Conservation (phyloP, 2,113 vertebrate species). For the Donacobius atricapilla region DNA sequence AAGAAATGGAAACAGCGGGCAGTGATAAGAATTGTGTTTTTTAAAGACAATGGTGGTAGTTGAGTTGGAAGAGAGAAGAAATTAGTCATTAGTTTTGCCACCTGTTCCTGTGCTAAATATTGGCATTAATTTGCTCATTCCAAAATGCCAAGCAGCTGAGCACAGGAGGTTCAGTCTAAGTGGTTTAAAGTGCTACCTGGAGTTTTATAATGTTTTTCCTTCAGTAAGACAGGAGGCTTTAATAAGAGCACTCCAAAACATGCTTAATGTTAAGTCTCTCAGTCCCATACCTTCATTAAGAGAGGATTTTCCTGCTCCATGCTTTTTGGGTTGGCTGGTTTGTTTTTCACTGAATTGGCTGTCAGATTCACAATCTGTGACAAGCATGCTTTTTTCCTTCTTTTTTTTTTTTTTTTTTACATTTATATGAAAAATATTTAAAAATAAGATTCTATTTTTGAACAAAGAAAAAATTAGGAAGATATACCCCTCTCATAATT, state of each 20-base stretch:
- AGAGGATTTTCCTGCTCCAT: background rate
- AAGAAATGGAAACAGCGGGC: slow-evolving; percentile 32
- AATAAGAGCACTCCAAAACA: background rate
- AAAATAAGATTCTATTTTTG: background rate
- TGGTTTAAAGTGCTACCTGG: slow-evolving; percentile 27
- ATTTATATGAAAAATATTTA: background rate
- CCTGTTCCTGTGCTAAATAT: slow-evolving; percentile 39
- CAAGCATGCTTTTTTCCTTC: too few species aligned
- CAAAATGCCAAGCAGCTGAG: slow-evolving; percentile 22
- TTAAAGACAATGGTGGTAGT: background rate
- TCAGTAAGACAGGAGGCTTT: background rate
- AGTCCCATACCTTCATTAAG: background rate
- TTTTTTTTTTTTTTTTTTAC: background rate
- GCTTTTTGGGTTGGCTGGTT: background rate
- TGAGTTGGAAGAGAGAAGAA: slow-evolving; percentile 13
- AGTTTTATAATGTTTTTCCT: background rate
- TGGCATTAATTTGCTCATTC: slow-evolving; percentile 41
- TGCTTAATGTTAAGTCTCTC: background rate
- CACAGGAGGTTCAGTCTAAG: background rate
- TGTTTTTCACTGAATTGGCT: background rate
- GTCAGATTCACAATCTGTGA: background rate
- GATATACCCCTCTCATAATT: background rate
- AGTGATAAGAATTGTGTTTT: slow-evolving; percentile 4
- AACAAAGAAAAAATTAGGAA: background rate
- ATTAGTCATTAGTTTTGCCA: slow-evolving; percentile 49